A percentile compares a stretch with the other conserved stretches of the same genome.
phyloP scores from a whole-genome alignment of 2,797 vertebrate species.

The Muscicapa striata region DNA sequence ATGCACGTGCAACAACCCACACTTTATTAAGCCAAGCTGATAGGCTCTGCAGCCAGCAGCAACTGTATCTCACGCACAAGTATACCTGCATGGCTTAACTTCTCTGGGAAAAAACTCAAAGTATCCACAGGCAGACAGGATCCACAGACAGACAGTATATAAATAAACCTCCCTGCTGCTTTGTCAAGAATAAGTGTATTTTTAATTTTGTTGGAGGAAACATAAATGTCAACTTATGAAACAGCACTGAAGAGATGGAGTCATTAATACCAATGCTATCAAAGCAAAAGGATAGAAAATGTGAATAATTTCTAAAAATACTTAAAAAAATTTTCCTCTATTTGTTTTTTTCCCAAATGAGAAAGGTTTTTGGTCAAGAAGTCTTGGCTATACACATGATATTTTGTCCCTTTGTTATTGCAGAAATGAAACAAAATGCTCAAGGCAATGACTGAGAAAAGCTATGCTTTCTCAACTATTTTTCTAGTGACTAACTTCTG shows the following conservation, averaged over 20 bases:
- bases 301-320: background rate
- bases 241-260: background rate
- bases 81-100: background rate
- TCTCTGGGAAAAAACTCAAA: background rate
- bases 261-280: background rate
- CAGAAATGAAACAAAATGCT: slow-evolving; percentile 13
- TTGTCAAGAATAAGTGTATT: background rate
- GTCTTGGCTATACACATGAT: background rate
- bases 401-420: background rate
- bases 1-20: background rate
- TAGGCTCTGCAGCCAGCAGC: background rate
- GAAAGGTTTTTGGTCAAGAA: background rate
- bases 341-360: background rate
- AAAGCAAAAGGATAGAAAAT: background rate
- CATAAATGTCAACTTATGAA: background rate
- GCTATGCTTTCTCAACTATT: background rate
- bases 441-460: background rate
- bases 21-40: background rate
- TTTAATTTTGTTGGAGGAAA: background rate
- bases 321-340: background rate
- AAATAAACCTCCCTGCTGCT: background rate
- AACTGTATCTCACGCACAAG: background rate
- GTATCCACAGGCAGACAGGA: background rate
- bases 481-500: background rate
- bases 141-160: background rate